Percentiles rank a stretch among this genome's conserved stretches.
These are phyloP conservation scores for Acridotheres tristis DNA, from an alignment of 2,797 vertebrate genomes.

Conservation along the genomic window DNA sequence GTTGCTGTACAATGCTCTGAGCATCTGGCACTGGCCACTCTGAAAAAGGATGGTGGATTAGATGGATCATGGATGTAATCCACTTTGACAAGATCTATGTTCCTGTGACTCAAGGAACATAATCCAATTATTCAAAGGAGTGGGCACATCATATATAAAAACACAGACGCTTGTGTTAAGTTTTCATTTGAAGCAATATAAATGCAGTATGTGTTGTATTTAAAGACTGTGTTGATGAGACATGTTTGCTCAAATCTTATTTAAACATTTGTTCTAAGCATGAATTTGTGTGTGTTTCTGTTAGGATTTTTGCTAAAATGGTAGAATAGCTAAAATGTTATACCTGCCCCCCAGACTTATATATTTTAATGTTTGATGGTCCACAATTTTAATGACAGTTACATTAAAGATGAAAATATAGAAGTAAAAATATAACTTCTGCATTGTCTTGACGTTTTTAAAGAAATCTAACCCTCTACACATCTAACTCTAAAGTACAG, in stretches of 20 bases:
- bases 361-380: not conserved
- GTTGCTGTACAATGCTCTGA: not conserved
- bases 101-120: constrained; percentile 6
- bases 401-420: not conserved
- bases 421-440: not conserved
- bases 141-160: not conserved
- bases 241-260: not conserved
- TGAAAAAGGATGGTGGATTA: constrained; percentile 11
- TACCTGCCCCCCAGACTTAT: not conserved
- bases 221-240: not conserved
- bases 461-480: not conserved
- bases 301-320: not conserved
- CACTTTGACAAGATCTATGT: constrained; percentile 49
- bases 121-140: constrained; percentile 51
- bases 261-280: not conserved
- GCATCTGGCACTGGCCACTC: constrained; percentile 43
- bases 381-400: not conserved
- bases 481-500: not conserved
- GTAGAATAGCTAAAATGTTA: not conserved
- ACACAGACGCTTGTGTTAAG: not conserved
- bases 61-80: constrained; percentile 40
- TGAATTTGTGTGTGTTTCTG: not conserved
- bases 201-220: not conserved
- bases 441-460: not conserved
- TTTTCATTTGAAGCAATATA: not conserved